phyloP scores from a whole-genome alignment of 2,888 invertebrate species.

The Lutraria lutraria region DNA sequence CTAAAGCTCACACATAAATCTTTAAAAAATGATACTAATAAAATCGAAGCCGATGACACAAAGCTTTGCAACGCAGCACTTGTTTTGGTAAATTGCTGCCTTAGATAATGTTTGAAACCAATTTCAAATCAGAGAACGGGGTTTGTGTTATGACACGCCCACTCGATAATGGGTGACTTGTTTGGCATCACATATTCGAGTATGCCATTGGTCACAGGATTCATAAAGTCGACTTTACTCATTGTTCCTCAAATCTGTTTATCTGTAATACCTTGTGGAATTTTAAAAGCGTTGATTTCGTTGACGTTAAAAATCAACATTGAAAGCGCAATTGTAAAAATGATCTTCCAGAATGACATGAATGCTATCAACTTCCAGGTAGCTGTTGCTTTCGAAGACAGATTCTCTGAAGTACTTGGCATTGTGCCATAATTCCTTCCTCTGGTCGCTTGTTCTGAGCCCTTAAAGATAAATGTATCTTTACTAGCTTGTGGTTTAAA shows the following conservation, averaged over 20 bases:
- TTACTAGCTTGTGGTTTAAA: too few species aligned
- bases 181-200: constrained; percentile 85
- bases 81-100: too few species aligned
- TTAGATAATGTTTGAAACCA: too few species aligned
- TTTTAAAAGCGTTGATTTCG: constrained; percentile 13
- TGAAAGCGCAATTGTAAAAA: constrained; percentile 54
- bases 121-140: constrained; percentile 56
- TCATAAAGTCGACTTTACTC: constrained; percentile 81
- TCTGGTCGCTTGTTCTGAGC: too few species aligned
- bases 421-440: not conserved
- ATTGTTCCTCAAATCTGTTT: too few species aligned
- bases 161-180: constrained; percentile 81
- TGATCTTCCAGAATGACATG: constrained; percentile 57
- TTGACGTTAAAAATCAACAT: constrained; percentile 27
- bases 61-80: too few species aligned
- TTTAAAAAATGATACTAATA: too few species aligned
- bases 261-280: not conserved
- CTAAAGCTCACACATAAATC: too few species aligned
- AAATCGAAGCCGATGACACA: too few species aligned
- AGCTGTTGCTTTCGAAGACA: not conserved
- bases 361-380: constrained; percentile 63
- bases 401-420: not conserved
- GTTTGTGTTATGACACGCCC: constrained; percentile 84
- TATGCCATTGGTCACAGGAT: constrained; percentile 85
- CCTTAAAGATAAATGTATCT: too few species aligned